Conservation (phyloP, 2,797 vertebrate genomes). For the Takifugu ocellatus region DNA sequence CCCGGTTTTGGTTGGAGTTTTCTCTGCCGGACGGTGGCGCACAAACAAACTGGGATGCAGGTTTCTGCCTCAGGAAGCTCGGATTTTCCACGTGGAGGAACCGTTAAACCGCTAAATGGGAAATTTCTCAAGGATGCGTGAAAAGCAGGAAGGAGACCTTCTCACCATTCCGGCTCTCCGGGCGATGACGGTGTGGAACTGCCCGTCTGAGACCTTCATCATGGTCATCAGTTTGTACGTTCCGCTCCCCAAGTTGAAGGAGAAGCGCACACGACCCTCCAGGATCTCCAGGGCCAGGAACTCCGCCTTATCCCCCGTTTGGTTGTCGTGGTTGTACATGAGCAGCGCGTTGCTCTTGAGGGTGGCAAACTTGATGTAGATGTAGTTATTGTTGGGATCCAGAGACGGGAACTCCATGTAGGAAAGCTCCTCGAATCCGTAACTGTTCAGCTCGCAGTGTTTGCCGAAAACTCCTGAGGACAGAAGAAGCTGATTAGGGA, state of each 20-base stretch:
- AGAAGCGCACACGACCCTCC: slow-evolving; percentile 87
- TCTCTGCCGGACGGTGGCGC: slow-evolving; percentile 65
- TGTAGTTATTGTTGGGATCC: slow-evolving; percentile 98
- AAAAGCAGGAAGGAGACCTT: slow-evolving; percentile 3
- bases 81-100: slow-evolving; percentile 23
- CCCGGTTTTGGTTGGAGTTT: slow-evolving; percentile 45
- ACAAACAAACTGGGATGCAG: slow-evolving; percentile 52
- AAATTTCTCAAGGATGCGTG: slow-evolving; percentile 10
- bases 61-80: slow-evolving; percentile 31
- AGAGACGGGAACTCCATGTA: slow-evolving; percentile 98
- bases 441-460: slow-evolving; percentile 97
- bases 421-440: slow-evolving; percentile 94
- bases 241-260: slow-evolving; percentile 93
- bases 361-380: slow-evolving; percentile 97
- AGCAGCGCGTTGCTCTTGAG: slow-evolving; percentile 87
- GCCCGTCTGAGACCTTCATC: slow-evolving; percentile 91
- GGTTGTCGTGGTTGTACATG: slow-evolving; percentile 97
- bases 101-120: slow-evolving; percentile 3
- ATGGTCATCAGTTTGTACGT: slow-evolving; percentile 89
- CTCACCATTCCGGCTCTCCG: slow-evolving; percentile 96
- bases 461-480: slow-evolving; percentile 94
- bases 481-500: slow-evolving; percentile 31
- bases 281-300: slow-evolving; percentile 92
- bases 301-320: slow-evolving; percentile 91
- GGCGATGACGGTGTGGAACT: slow-evolving; percentile 95